phyloP scores from a whole-genome alignment of 2,113 vertebrate species.

The Campylomormyrus tamandua region DNA sequence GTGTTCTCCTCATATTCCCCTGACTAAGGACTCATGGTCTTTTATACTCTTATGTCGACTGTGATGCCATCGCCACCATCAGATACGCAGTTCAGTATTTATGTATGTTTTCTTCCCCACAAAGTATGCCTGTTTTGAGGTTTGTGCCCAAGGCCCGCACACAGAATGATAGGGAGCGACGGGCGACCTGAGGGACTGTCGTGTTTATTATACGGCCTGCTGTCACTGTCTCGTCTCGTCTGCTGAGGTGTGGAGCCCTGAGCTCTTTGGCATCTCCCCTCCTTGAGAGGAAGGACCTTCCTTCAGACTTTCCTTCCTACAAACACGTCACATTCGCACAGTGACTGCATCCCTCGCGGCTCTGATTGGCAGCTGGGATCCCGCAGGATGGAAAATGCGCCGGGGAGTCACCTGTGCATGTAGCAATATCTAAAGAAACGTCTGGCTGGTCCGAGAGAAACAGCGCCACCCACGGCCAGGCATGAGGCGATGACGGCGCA shows the following conservation, averaged over 20 bases:
- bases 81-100: background rate
- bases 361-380: background rate
- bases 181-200: constrained; percentile 48
- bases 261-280: constrained; percentile 32
- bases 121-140: background rate
- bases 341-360: background rate
- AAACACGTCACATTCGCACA: background rate
- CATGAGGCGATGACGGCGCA: constrained; percentile 44
- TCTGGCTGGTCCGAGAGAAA: background rate
- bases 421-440: background rate
- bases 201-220: constrained; percentile 56
- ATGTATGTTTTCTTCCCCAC: background rate
- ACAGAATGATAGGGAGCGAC: background rate
- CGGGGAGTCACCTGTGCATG: background rate
- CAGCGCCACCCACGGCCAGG: constrained; percentile 44
- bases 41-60: background rate
- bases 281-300: background rate
- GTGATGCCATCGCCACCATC: background rate
- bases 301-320: background rate
- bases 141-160: background rate
- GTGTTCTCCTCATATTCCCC: background rate
- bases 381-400: too few species aligned
- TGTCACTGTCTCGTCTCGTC: constrained; percentile 52
- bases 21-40: background rate
- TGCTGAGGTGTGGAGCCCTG: constrained; percentile 48